phyloP scores from a whole-genome alignment of 2,888 invertebrate genomes.

The Baronia brevicornis region DNA sequence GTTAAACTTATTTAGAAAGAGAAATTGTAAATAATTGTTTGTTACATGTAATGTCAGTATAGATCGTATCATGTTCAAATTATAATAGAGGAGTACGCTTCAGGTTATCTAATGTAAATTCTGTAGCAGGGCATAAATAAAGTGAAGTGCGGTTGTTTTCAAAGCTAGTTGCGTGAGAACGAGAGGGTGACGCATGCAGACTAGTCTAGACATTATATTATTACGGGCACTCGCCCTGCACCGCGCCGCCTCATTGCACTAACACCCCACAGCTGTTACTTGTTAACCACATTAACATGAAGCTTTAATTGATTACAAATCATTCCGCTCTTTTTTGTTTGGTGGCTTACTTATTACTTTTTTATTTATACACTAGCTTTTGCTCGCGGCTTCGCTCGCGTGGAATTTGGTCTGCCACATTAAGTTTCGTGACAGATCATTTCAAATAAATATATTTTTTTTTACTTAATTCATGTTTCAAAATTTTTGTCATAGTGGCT shows the following conservation, averaged over 20 bases:
- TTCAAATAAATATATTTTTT: too few species aligned
- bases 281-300: constrained; percentile 49
- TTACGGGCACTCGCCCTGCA: constrained; percentile 25
- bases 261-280: constrained; percentile 50
- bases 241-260: constrained; percentile 45
- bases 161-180: constrained; percentile 63
- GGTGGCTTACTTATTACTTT: constrained; percentile 25
- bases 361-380: too few species aligned
- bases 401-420: too few species aligned
- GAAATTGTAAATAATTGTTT: too few species aligned
- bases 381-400: too few species aligned
- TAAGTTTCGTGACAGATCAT: too few species aligned
- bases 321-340: constrained; percentile 35
- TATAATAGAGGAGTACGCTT: too few species aligned
- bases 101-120: constrained; percentile 18
- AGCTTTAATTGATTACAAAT: constrained; percentile 60
- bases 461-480: too few species aligned
- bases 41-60: too few species aligned
- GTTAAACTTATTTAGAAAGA: too few species aligned
- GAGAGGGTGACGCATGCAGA: constrained; percentile 53
- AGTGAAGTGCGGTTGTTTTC: constrained; percentile 41
- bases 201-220: constrained; percentile 53
- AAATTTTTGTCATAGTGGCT: too few species aligned
- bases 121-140: constrained; percentile 26
- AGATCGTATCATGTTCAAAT: too few species aligned